Evolutionary conservation across 2,113 vertebrate species (phyloP).

Genomic region (Crotalus tigris): DNA sequence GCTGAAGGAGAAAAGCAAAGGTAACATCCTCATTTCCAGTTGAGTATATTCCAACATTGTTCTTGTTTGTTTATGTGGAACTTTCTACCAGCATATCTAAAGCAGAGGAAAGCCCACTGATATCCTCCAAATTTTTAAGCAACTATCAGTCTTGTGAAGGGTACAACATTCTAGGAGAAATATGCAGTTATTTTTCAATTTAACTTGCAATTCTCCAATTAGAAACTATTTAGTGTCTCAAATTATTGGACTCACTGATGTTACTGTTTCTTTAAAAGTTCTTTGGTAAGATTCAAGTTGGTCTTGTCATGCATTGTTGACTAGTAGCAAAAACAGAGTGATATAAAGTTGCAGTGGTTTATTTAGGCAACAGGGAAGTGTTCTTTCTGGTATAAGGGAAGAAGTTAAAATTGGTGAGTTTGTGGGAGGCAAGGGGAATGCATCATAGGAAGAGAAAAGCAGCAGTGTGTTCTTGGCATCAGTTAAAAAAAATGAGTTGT

Average conservation of each 20-base stretch:
- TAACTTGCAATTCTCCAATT: neutral
- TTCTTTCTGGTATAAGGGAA: conserved; percentile 1
- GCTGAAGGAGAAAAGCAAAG: neutral
- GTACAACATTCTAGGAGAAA: neutral
- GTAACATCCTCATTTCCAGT: neutral
- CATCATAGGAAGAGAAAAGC: neutral
- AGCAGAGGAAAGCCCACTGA: neutral
- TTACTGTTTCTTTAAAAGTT: conserved; percentile 14
- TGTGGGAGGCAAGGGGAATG: neutral
- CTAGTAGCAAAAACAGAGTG: neutral
- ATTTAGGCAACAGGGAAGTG: neutral
- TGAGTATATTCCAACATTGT: neutral
- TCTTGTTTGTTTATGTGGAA: neutral
- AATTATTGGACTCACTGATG: neutral
- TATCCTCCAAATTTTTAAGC: neutral
- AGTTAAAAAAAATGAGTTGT: neutral
- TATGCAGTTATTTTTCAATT: neutral
- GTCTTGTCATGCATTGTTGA: conserved; percentile 17
- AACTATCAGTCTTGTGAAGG: neutral
- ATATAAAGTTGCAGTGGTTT: conserved; percentile 6
- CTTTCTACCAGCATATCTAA: neutral
- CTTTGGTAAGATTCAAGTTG: neutral
- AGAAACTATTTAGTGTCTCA: neutral
- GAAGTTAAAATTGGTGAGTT: neutral
- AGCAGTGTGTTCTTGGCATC: neutral